Base-by-base conservation (phyloP, 37 sponge, comb jelly and placozoan genomes). In the Ephydatia muelleri region DNA sequence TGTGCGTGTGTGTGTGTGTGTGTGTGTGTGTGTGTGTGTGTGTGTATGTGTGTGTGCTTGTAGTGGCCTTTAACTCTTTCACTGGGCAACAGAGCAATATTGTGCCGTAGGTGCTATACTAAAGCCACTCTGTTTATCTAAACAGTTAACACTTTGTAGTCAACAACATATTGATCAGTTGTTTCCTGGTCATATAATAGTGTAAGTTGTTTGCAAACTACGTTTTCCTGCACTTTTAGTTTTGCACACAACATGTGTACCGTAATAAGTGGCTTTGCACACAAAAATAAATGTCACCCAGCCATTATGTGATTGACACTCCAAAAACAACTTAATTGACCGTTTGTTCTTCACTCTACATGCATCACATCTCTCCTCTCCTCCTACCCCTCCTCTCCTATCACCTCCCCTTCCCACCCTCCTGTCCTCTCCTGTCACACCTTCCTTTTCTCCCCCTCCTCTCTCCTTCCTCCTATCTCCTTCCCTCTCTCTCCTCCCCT, bases 11-110 rank as follows among this genome's bases (percentile, higher is more conserved):
- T 65, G 37, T 66, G 76, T 75, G n/a, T 65, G 68, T 31, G 76
- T 83, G 40, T 49, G 76, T 83, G 67, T 75, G 76, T 38, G 32
- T 82, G 72, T 82, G 72, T 82, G 47, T 70, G 64, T 70, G 48
- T 22, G n/a, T 70, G 30, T 49, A 33, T 49, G 64, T 70, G 9
- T 48, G 32, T 49, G 75, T 83, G 83, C 35, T 37, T 73, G 37
- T 40, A 32, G 38, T 6, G 6, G 32, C 57, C 65, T 72, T 27
- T 64, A 25, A 25, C 2, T 68, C 23, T 68, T 26, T 35, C 16
- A 27, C n/a, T 40, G 22, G 3, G 38, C 11, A 25, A 38, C 68
- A 81, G 31, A 38, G 13, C 8, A 11, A 30, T 49, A 27, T 34
- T 36, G 21, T 21, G 32, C 3, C 5, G 4, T 13, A 33, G 75